Percentiles rank a stretch among this genome's conserved stretches.
phyloP scores from a whole-genome alignment of 2,888 invertebrate genomes.

The Xanthia icteritia region DNA sequence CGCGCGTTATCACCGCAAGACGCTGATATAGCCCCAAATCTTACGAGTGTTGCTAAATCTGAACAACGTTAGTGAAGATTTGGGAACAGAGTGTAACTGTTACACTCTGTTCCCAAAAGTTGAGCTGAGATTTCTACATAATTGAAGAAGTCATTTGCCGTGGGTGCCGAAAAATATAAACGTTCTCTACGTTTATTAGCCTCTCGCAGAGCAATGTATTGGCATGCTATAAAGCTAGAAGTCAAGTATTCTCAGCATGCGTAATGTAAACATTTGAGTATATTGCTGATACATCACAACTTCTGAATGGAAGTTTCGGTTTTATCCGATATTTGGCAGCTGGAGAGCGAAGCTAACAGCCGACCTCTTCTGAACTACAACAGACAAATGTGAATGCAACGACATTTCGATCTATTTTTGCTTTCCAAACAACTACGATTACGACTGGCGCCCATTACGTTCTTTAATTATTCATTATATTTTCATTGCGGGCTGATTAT shows the following conservation, averaged over 20 bases:
- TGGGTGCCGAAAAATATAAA: not conserved
- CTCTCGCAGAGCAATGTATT: not conserved
- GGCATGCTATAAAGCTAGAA: slow-evolving; percentile 19
- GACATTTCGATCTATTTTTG: slow-evolving; percentile 43
- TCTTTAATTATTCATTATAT: slow-evolving; percentile 41
- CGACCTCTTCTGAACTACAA: slow-evolving; percentile 17
- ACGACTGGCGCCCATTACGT: slow-evolving; percentile 8
- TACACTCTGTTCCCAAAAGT: not conserved
- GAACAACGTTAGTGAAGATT: not conserved
- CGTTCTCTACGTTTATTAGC: not conserved
- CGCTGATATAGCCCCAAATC: slow-evolving; percentile 20
- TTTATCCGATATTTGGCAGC: not conserved
- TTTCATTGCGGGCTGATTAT: slow-evolving; percentile 45
- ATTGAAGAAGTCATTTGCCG: not conserved
- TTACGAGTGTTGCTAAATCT: slow-evolving; percentile 14
- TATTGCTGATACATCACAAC: slow-evolving; percentile 9
- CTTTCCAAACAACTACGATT: slow-evolving; percentile 35
- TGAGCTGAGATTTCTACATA: not conserved
- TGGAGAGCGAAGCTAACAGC: slow-evolving; percentile 8
- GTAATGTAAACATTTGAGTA: slow-evolving; percentile 38
- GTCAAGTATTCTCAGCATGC: slow-evolving; percentile 22
- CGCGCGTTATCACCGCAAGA: slow-evolving; percentile 44
- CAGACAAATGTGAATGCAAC: slow-evolving; percentile 40
- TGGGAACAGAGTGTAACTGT: not conserved
- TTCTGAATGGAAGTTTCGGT: slow-evolving; percentile 18